These are phyloP conservation scores for Gavia stellata DNA, from an alignment of 2,113 vertebrate genomes.

Conservation along the genomic window DNA sequence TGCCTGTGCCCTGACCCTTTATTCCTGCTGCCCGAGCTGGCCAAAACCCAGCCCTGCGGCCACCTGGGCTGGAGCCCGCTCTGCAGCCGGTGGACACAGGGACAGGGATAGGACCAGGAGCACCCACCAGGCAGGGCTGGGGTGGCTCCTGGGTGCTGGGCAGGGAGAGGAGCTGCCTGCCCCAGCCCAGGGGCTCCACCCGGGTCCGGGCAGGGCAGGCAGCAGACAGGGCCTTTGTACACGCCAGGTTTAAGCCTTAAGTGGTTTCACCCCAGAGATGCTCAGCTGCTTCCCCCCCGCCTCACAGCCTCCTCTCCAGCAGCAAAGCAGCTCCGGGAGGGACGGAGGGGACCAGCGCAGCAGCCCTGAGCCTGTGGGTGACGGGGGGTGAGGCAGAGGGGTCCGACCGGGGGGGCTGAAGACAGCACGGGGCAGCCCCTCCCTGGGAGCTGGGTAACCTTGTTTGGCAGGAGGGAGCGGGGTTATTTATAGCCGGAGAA, in stretches of 20 bases:
- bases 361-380: rapidly evolving
- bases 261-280: background rate
- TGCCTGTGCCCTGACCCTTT: background rate
- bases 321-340: background rate
- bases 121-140: background rate
- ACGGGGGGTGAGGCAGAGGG: background rate
- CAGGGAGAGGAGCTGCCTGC: background rate
- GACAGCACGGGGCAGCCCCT: background rate
- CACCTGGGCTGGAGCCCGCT: rapidly evolving
- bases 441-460: background rate
- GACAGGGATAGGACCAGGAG: background rate
- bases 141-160: background rate
- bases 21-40: background rate
- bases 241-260: background rate
- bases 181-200: background rate
- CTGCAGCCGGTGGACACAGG: rapidly evolving
- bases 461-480: background rate
- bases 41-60: background rate
- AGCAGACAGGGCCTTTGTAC: background rate
- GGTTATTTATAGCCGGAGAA: slow-evolving; percentile 50
- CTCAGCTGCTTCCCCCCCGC: background rate
- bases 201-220: background rate
- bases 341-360: rapidly evolving
- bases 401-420: rapidly evolving
- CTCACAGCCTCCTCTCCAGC: background rate